Conservation (phyloP, 1,140 invertebrate genomes). For the Drosophila varians region DNA sequence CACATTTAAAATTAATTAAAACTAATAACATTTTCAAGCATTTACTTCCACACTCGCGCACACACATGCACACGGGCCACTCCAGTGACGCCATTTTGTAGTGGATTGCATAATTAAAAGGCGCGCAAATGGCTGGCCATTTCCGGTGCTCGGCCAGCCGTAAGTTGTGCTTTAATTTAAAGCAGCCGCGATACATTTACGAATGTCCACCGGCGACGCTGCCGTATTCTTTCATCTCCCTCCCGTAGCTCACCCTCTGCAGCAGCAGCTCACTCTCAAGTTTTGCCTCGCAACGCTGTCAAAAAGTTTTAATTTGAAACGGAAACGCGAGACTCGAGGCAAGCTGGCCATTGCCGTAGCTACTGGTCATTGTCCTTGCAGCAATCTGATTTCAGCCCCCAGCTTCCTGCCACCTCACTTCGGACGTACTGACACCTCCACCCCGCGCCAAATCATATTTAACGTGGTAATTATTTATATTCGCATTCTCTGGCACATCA, state of each 20-base stretch:
- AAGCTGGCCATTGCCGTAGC: constrained; percentile 13
- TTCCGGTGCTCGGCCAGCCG: constrained; percentile 38
- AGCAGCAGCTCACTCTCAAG: constrained; percentile 1
- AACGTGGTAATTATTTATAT: constrained; percentile 77
- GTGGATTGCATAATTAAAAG: constrained; percentile 64
- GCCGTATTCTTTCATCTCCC: neutral
- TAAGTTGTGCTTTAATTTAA: constrained; percentile 32
- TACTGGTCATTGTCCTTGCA: constrained; percentile 45
- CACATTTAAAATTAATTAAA: constrained; percentile 71
- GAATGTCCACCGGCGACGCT: constrained; percentile 7
- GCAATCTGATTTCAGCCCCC: constrained; percentile 14
- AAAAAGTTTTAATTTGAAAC: constrained; percentile 68
- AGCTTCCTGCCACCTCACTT: constrained; percentile 17
- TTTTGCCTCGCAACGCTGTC: constrained; percentile 21
- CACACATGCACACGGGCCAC: constrained; percentile 2
- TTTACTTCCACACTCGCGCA: constrained; percentile 20
- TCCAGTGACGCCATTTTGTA: constrained; percentile 54
- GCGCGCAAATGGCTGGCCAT: constrained; percentile 54
- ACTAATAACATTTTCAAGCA: constrained; percentile 65
- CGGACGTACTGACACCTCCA: neutral
- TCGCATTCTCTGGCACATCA: constrained; percentile 38
- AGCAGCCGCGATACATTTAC: constrained; percentile 17
- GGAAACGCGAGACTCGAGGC: constrained; percentile 55
- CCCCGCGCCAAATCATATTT: constrained; percentile 65
- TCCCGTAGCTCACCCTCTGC: neutral